These are phyloP conservation scores for Mus caroli DNA, from an alignment of 2,797 vertebrate genomes.

Conservation along the genomic window DNA sequence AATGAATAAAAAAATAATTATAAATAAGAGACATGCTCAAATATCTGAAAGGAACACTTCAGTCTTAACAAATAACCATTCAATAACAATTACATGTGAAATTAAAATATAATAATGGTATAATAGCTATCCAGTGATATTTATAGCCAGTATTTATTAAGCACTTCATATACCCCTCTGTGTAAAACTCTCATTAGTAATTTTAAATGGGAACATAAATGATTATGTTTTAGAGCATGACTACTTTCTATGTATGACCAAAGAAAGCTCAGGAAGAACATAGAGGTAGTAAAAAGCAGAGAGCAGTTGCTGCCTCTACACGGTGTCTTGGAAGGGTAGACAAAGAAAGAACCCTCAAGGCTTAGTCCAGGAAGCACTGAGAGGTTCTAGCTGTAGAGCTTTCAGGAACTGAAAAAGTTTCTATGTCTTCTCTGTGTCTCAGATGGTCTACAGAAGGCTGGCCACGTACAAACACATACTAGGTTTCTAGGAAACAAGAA, in stretches of 20 bases:
- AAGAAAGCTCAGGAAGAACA: neutral
- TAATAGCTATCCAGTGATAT: neutral
- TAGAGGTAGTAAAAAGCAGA: neutral
- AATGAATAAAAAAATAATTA: neutral
- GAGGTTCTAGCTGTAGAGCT: rapidly evolving
- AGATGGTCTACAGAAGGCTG: neutral
- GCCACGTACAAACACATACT: neutral
- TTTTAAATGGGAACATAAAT: neutral
- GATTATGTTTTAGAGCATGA: neutral
- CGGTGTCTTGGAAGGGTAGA: neutral
- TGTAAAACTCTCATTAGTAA: neutral
- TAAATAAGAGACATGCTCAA: neutral
- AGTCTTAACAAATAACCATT: neutral
- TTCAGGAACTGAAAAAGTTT: neutral
- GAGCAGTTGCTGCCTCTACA: neutral
- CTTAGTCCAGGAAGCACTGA: neutral
- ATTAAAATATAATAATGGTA: neutral
- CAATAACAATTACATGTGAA: neutral
- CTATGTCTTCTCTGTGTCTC: no score
- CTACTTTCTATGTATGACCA: neutral
- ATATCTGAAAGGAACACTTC: neutral
- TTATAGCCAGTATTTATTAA: constrained; percentile 26
- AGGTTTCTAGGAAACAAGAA: neutral
- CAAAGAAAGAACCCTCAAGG: rapidly evolving
- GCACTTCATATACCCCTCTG: neutral